These are phyloP conservation scores for Tolypeutes matacus DNA, from an alignment of 2,797 vertebrate genomes.

Conservation along the genomic window DNA sequence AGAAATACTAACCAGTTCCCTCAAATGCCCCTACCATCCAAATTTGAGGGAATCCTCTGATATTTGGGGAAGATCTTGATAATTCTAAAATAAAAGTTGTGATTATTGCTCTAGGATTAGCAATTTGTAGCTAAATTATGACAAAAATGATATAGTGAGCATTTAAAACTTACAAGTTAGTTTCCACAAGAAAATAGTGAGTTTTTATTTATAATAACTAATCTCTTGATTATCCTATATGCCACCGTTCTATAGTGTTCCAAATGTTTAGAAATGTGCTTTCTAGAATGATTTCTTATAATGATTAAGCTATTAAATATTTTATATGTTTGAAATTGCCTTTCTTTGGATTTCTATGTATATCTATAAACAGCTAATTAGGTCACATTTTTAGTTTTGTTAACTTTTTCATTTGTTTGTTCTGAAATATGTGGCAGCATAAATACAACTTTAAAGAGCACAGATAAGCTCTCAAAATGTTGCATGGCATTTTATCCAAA, in stretches of 20 bases:
- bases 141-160: background rate
- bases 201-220: constrained; percentile 14
- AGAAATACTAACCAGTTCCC: background rate
- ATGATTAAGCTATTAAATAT: constrained; percentile 62
- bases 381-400: constrained; percentile 77
- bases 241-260: background rate
- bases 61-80: constrained; percentile 5
- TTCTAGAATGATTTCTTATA: constrained; percentile 16
- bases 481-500: constrained; percentile 87
- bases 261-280: background rate
- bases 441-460: constrained; percentile 87
- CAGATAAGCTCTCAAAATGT: constrained; percentile 89
- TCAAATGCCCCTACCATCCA: background rate
- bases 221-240: background rate
- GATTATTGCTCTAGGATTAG: background rate
- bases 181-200: background rate
- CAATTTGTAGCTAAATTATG: background rate
- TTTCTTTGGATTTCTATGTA: constrained; percentile 55
- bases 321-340: constrained; percentile 70
- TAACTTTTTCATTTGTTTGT: constrained; percentile 84
- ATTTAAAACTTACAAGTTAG: background rate
- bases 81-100: background rate
- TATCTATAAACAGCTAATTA: constrained; percentile 75
- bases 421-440: constrained; percentile 80
- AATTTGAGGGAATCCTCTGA: background rate